Evolutionary conservation across 2,113 vertebrate genomes (phyloP).

Genomic region (Eulemur macaco): DNA sequence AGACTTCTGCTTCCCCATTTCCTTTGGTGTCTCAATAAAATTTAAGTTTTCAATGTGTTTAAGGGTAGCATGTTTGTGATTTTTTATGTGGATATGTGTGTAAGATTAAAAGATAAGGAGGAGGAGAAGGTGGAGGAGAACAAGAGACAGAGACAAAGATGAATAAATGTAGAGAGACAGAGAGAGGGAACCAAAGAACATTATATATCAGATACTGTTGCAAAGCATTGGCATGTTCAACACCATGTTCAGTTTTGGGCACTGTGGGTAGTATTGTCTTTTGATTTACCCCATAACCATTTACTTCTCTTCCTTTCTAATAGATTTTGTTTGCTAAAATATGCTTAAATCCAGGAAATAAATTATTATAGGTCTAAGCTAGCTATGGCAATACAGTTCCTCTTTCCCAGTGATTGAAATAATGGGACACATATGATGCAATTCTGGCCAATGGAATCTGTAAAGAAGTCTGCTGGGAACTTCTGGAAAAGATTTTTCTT

Average conservation of each 20-base stretch:
- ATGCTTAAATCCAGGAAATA: not conserved
- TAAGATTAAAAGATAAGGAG: not conserved
- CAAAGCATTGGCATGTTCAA: not conserved
- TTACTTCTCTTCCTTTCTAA: not conserved
- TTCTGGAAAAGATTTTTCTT: conserved; percentile 49
- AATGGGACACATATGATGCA: not conserved
- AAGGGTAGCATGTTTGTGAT: not conserved
- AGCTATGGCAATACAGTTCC: not conserved
- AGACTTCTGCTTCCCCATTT: not conserved
- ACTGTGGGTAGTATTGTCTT: not conserved
- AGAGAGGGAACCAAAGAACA: not conserved
- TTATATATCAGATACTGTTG: not conserved
- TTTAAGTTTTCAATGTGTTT: not conserved
- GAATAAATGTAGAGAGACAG: not conserved
- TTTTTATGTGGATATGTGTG: not conserved
- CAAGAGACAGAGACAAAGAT: not conserved
- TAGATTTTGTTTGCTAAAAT: not conserved
- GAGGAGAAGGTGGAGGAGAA: not conserved
- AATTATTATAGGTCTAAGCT: not conserved
- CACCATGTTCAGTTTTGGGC: not conserved
- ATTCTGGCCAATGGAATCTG: conserved; percentile 18
- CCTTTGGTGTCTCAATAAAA: not conserved
- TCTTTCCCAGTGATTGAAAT: conserved; percentile 1
- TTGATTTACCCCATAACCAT: not conserved
- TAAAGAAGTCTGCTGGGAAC: not conserved